A percentile compares a stretch with the other conserved stretches of the same genome.
Conservation (phyloP, 2,888 invertebrate genomes). For the Dorcus hopei region DNA sequence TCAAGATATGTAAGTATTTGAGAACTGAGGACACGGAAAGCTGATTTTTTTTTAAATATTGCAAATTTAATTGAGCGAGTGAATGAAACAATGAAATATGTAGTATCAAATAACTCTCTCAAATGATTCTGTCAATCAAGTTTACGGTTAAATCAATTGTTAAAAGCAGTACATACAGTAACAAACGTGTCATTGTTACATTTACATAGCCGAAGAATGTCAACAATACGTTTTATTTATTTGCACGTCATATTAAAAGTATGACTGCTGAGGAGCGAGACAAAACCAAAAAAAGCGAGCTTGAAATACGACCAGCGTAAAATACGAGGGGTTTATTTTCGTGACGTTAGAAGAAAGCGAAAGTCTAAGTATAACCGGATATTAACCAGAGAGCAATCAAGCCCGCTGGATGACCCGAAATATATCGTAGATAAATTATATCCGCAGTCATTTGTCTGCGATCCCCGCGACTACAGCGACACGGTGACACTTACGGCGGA, state of each 20-base stretch:
- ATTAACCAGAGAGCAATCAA: constrained; percentile 9
- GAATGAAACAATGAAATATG: too few relatives aligned
- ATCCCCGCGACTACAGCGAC: constrained; percentile 44
- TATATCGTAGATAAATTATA: constrained; percentile 43
- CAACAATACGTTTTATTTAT: too few relatives aligned
- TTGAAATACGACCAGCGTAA: constrained; percentile 9
- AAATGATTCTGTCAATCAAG: too few relatives aligned
- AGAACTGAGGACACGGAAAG: too few relatives aligned
- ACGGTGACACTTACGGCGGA: constrained; percentile 48
- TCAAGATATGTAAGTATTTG: too few relatives aligned
- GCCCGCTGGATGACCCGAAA: constrained; percentile 22
- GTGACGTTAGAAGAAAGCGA: constrained; percentile 9
- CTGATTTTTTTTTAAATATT: too few relatives aligned
- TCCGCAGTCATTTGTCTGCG: constrained; percentile 49
- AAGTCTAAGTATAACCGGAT: constrained; percentile 14
- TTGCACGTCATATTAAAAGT: not conserved
- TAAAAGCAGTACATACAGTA: too few relatives aligned
- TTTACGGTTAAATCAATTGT: too few relatives aligned
- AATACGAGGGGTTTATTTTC: constrained; percentile 15
- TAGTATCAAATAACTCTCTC: too few relatives aligned
- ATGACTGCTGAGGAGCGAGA: not conserved
- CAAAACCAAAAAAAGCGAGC: constrained; percentile 5
- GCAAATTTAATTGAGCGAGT: too few relatives aligned
- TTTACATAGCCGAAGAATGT: too few relatives aligned
- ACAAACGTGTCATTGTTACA: too few relatives aligned